Evolutionary conservation across 2,888 invertebrate species (phyloP), one percentile per base, ranked within the genome.

Genomic region (Leptura quadrifasciata): DNA sequence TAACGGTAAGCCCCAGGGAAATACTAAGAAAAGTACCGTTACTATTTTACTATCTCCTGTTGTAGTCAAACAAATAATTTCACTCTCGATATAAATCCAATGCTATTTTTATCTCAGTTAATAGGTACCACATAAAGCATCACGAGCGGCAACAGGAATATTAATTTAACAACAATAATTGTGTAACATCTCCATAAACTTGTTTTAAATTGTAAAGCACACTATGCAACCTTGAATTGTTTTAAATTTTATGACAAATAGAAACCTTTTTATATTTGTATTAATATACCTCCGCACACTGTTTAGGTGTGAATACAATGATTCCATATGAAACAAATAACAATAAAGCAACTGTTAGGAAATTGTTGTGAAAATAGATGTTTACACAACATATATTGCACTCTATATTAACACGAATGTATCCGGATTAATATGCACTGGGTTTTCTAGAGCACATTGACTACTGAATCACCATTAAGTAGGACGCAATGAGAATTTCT

Each of bases 1-100:
- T 17, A 6, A 5, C 24, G 47, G 52, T 10, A 4, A 31, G 61
- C 2, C 20, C 39, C 64, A 63, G 35, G 18, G 64, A 63, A 35
- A 63, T 52, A 21, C 21, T 54, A 54, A 15, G 10, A 17, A 57
- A 20, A 31, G 24, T 65, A 52, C 65, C 65, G 65, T 65, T 65
- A 54, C 18, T 20, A 3, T 15, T 6, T 57, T 12, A 20, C 57
- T 57, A 12, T n/a, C 54, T 8, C 10, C 15, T 52, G 20, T 20
- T 10, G 20, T 21, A 21, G 15, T 57, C 27, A 31, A 31, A 39
- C 2, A n/a, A 47, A 47, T 47, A 47, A 17, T 15, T 47, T 47
- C 47, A 47, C 47, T n/a, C 5, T 47, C 47, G 47, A n/a, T 47
- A 2, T 47, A 47, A 12, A n/a, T 5, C 1, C 12, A 39, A 39